Evolutionary conservation across 1,140 invertebrate species (phyloP), one percentile per base, ranked within the genome.

Genomic region (Paralvinella palmiformis): DNA sequence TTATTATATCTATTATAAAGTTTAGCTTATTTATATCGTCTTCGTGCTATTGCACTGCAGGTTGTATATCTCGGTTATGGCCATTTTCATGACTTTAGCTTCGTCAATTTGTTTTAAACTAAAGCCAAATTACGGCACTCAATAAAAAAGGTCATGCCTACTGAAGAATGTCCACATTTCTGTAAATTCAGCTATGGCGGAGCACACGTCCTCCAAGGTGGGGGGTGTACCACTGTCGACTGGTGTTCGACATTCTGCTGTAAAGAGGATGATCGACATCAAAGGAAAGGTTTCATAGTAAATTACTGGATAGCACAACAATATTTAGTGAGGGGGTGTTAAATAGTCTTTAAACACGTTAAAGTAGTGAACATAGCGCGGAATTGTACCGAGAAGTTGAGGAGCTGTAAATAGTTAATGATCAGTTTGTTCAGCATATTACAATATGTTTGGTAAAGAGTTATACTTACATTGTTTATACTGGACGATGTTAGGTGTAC

Each of bases 401-500:
- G 22, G 22, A n/a, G 31, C n/a, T 29, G 5, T 27, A 5, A 24
- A 24, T 29, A 4, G 6, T 22, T 56, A n/a, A 56, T 24, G 31
- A 29, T 24, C 31, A 29, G n/a, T 56, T 7, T n/a, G 3, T 22
- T 22, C 31, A 56, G 3, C 4, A 7, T 31, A 56, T 7, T 29
- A 33, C 4, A 6, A 29, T 56, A 15, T 0, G 33, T 15, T n/a
- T 1, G 0, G 32, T 10, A 58, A 10, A 58, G 24, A 58, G 32
- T 58, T 7, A 3, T 41, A 66, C 72, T 70, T 72, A 76, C 75
- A 59, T 64, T 62, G 52, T 52, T 65, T 70, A 41, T 71, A 72
- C 50, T 76, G 75, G 36, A 76, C 58, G 63, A 76, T 72, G 37
- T 75, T 75, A 17, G 45, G 24, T n/a, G 75, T 75, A 56, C 73